Conservation (phyloP, 2,888 invertebrate species). For the Pachycephus smyrnensis region DNA sequence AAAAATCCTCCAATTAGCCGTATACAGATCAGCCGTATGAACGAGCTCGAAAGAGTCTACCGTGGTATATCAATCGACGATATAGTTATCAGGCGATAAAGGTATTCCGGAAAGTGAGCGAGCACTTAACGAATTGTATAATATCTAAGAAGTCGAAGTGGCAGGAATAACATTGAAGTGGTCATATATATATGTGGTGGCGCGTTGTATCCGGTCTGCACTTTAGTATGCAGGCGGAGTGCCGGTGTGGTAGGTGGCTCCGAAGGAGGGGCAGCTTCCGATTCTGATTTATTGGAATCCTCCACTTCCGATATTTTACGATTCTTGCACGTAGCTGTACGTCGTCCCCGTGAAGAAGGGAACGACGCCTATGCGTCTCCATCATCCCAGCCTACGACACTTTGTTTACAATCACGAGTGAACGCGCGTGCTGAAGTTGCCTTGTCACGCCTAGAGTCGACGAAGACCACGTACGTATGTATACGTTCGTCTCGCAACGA, state of each 20-base stretch:
- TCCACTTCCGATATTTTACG: conserved; percentile 59
- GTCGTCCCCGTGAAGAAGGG: background rate
- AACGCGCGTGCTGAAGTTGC: conserved; percentile 1
- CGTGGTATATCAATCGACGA: background rate
- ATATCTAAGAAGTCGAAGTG: conserved; percentile 10
- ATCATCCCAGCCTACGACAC: background rate
- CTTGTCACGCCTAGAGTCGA: conserved; percentile 2
- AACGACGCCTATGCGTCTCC: conserved; percentile 4
- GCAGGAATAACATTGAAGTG: conserved; percentile 40
- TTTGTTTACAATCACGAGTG: conserved; percentile 24
- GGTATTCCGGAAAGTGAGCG: background rate
- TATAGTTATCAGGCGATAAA: background rate
- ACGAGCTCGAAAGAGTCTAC: background rate
- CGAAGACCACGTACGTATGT: conserved; percentile 4
- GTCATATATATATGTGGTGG: conserved; percentile 46
- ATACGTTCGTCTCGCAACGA: conserved; percentile 1
- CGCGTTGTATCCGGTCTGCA: conserved; percentile 63
- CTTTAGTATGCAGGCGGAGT: conserved; percentile 63
- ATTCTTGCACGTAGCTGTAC: conserved; percentile 44
- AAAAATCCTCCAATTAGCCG: background rate
- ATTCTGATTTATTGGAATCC: conserved; percentile 65
- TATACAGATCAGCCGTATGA: background rate
- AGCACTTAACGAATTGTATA: conserved; percentile 13
- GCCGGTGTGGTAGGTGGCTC: conserved; percentile 51
- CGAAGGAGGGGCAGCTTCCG: conserved; percentile 56